Conservation (phyloP, 1,140 invertebrate species). For the Apis cerana region DNA sequence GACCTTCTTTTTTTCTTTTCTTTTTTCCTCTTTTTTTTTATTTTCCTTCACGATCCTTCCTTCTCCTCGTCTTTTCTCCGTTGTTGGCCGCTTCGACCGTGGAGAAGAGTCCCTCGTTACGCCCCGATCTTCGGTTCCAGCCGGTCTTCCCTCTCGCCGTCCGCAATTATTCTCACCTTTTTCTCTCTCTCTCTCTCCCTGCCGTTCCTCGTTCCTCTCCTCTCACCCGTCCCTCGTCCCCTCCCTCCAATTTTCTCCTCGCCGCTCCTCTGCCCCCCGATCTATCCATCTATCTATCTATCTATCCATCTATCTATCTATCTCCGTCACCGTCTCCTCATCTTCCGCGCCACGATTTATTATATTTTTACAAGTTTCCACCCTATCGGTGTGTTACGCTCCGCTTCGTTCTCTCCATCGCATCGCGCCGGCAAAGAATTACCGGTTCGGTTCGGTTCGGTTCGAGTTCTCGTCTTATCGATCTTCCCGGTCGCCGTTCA, state of each 20-base stretch:
- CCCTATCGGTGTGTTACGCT: constrained; percentile 27
- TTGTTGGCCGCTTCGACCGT: background rate
- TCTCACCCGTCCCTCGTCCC: too few relatives aligned
- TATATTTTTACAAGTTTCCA: constrained; percentile 42
- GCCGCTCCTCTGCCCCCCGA: background rate
- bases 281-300: background rate
- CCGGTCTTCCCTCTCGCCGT: background rate
- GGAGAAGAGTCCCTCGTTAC: background rate
- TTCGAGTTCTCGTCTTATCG: constrained; percentile 33
- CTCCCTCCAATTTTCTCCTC: background rate
- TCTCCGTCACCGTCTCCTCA: background rate
- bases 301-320: background rate
- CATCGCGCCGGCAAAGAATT: constrained; percentile 18
- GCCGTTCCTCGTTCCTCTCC: too few relatives aligned
- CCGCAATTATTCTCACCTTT: constrained; percentile 12
- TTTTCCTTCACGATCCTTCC: background rate
- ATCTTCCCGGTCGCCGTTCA: constrained; percentile 17
- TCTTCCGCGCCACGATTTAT: constrained; percentile 5
- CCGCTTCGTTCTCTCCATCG: constrained; percentile 19
- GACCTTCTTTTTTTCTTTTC: background rate
- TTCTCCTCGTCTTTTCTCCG: background rate
- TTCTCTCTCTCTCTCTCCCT: background rate
- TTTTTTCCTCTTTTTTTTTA: background rate
- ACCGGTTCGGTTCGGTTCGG: constrained; percentile 31
- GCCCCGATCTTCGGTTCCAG: background rate